phyloP scores from a whole-genome alignment of 2,888 invertebrate species.

The Yponomeuta malinellus region DNA sequence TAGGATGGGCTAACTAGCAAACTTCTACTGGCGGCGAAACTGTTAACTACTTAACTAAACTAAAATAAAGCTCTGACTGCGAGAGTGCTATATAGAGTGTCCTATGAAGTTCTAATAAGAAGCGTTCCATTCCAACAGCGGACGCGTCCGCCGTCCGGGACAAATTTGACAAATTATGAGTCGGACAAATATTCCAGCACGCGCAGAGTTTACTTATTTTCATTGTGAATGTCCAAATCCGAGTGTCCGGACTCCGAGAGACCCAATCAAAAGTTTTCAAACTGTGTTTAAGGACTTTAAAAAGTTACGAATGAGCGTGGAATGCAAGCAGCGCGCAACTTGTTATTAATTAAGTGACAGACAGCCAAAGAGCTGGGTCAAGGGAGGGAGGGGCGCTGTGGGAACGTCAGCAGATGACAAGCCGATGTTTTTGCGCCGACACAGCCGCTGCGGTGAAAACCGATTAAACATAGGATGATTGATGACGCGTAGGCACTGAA shows the following conservation, averaged over 20 bases:
- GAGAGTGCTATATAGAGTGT: not conserved
- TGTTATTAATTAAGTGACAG: constrained; percentile 34
- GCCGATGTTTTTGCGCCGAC: not conserved
- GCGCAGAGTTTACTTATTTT: constrained; percentile 25
- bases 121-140: not conserved
- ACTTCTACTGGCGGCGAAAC: not conserved
- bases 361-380: constrained; percentile 22
- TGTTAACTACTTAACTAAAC: constrained; percentile 11
- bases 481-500: constrained; percentile 2
- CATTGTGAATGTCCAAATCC: constrained; percentile 21
- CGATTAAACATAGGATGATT: constrained; percentile 1
- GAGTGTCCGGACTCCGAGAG: constrained; percentile 21
- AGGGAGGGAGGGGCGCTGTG: constrained; percentile 31
- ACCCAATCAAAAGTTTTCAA: constrained; percentile 49
- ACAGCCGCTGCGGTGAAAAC: constrained; percentile 3
- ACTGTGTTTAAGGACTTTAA: constrained; percentile 39
- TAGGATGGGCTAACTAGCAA: not conserved
- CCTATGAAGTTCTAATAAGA: not conserved
- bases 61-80: constrained; percentile 6
- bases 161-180: constrained; percentile 5
- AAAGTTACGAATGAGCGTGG: constrained; percentile 28
- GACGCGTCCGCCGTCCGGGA: not conserved
- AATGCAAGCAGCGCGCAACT: constrained; percentile 31
- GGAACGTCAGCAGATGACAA: constrained; percentile 31
- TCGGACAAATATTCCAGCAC: constrained; percentile 17